Percentiles rank a stretch among this genome's conserved stretches.
Evolutionary conservation across 2,888 invertebrate species (phyloP).

Genomic region (Pollenia amentaria): DNA sequence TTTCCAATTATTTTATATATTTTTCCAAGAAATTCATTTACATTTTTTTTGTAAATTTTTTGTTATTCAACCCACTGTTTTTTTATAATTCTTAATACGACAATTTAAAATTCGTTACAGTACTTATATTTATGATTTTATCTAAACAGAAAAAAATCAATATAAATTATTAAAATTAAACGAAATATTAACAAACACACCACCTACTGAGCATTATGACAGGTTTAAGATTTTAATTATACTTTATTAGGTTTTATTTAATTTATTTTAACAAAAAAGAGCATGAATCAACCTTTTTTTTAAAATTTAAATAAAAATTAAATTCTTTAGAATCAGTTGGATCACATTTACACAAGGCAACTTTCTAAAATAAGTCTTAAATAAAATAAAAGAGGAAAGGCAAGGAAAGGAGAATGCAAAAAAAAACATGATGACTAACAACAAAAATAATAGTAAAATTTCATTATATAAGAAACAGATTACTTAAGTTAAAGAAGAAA

Average conservation of each 20-base stretch:
- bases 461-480: too few species aligned
- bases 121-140: neutral
- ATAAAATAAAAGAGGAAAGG: too few species aligned
- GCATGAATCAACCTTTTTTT: too few species aligned
- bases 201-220: slow-evolving; percentile 57
- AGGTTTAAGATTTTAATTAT: slow-evolving; percentile 40
- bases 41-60: neutral
- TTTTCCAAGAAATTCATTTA: neutral
- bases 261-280: neutral
- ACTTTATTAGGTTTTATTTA: slow-evolving; percentile 23
- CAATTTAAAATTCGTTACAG: too few species aligned
- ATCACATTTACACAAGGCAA: too few species aligned
- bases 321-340: too few species aligned
- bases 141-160: neutral
- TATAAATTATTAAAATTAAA: slow-evolving; percentile 11
- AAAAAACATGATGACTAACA: too few species aligned
- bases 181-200: neutral
- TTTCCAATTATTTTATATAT: neutral
- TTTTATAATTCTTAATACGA: neutral
- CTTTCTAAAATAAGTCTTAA: too few species aligned
- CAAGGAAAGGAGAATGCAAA: too few species aligned
- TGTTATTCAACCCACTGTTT: neutral
- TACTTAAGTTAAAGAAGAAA: too few species aligned
- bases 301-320: too few species aligned
- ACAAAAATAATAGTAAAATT: too few species aligned